These are phyloP conservation scores for Petrocephalus schoutedeni DNA, from an alignment of 2,797 vertebrate genomes.

Conservation along the genomic window DNA sequence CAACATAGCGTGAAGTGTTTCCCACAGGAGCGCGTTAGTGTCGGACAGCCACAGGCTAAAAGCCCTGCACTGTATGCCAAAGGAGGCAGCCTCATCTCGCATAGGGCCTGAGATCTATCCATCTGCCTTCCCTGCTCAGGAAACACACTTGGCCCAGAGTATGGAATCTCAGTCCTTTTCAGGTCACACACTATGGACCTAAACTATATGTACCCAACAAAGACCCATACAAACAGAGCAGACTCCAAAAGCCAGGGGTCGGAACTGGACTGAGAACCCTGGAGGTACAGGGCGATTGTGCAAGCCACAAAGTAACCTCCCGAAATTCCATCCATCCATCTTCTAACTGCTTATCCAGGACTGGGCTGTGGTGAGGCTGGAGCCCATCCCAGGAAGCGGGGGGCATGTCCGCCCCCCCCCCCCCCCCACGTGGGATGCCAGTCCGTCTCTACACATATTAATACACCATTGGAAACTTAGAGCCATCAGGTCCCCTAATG, in stretches of 20 bases:
- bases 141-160: not conserved
- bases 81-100: not conserved
- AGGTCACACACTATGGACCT: not conserved
- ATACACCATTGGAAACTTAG: not conserved
- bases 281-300: not conserved
- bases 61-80: not conserved
- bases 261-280: not conserved
- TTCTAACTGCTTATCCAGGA: not conserved
- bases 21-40: not conserved
- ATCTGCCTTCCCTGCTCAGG: not conserved
- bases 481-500: not conserved
- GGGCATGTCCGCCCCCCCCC: not conserved
- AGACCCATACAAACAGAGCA: not conserved
- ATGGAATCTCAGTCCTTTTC: not conserved
- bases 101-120: not conserved
- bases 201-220: not conserved
- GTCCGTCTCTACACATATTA: not conserved
- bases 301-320: not conserved
- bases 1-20: not conserved
- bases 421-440: not conserved
- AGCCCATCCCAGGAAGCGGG: no score
- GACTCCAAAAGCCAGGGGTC: not conserved
- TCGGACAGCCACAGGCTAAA: not conserved
- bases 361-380: no score
- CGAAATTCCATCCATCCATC: conserved; percentile 12